Conservation (phyloP, 2,113 vertebrate species). For the Chionis minor region DNA sequence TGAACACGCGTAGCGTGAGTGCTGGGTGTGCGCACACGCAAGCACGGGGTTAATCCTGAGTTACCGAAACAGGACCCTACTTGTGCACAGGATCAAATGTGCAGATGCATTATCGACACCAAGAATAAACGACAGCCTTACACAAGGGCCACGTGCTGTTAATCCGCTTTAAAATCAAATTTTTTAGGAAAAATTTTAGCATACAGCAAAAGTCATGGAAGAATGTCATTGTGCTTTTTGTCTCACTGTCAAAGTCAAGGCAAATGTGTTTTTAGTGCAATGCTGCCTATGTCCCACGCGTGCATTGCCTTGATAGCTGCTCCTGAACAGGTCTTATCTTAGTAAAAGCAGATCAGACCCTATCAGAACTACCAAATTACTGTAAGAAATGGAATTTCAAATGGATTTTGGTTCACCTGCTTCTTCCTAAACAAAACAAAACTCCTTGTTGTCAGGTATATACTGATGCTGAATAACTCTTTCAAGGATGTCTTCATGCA, state of each 20-base stretch:
- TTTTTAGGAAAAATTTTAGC: background rate
- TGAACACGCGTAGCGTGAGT: background rate
- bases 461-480: background rate
- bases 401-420: background rate
- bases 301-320: background rate
- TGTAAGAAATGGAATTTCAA: background rate
- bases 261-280: background rate
- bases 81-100: background rate
- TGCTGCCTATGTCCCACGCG: fast-evolving
- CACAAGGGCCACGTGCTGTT: background rate
- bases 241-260: background rate
- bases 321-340: background rate
- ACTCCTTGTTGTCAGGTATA: background rate
- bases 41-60: background rate
- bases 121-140: background rate
- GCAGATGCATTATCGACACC: background rate
- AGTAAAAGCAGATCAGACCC: background rate
- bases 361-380: background rate
- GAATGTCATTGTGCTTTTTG: background rate
- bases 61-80: background rate
- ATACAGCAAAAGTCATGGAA: background rate
- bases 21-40: background rate
- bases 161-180: background rate
- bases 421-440: background rate
- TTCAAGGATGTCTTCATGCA: background rate